Conservation (phyloP, 2,888 invertebrate genomes). For the Trilocha varians region DNA sequence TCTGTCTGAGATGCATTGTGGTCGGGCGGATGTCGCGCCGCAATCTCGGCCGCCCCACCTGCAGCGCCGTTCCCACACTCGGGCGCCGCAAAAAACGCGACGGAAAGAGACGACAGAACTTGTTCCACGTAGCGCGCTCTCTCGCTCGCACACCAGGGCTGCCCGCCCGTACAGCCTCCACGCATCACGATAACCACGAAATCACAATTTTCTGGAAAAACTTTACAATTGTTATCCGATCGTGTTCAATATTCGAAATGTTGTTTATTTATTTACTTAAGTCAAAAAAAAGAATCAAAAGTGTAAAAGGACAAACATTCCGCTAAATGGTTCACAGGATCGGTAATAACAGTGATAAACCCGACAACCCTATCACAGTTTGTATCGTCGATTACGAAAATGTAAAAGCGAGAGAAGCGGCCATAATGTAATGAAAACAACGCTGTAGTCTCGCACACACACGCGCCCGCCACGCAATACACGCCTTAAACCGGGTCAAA, state of each 20-base stretch:
- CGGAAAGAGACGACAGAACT: conserved; percentile 42
- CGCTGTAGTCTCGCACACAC: conserved; percentile 47
- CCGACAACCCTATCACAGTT: conserved; percentile 52
- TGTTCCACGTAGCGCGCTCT: conserved; percentile 38
- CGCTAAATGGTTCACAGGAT: neutral
- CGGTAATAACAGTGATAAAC: conserved; percentile 8
- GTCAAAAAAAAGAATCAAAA: conserved; percentile 10
- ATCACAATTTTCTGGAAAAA: conserved; percentile 55
- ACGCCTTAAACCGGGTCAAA: conserved; percentile 64
- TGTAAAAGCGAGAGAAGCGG: conserved; percentile 66
- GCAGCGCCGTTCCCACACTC: conserved; percentile 72
- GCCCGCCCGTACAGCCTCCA: conserved; percentile 37
- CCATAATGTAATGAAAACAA: conserved; percentile 67
- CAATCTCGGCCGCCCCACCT: conserved; percentile 72
- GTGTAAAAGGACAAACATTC: neutral
- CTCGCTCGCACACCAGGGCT: conserved; percentile 54
- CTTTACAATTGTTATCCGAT: conserved; percentile 30
- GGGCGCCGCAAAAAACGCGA: conserved; percentile 70
- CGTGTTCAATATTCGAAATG: conserved; percentile 16
- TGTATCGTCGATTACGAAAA: conserved; percentile 65
- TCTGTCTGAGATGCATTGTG: conserved; percentile 64
- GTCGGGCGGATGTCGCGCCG: conserved; percentile 70
- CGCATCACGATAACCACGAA: conserved; percentile 44
- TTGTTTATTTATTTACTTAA: conserved; percentile 6
- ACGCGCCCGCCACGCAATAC: conserved; percentile 37